phyloP scores from a whole-genome alignment of 2,797 vertebrate species.

The Siniperca undulata region DNA sequence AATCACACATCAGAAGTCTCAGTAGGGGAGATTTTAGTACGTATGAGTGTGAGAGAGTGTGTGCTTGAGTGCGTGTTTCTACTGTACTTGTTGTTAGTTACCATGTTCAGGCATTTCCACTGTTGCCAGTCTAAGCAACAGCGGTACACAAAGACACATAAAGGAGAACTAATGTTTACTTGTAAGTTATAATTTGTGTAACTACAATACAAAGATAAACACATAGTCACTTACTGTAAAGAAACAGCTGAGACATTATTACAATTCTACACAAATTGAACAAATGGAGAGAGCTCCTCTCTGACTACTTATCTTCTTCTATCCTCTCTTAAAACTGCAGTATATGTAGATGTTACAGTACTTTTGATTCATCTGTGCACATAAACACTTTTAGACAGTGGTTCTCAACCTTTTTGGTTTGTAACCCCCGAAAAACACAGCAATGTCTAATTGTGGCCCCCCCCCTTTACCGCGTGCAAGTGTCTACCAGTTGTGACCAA shows the following conservation, averaged over 20 bases:
- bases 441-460: background rate
- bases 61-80: slow-evolving; percentile 14
- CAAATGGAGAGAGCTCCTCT: background rate
- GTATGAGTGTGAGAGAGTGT: slow-evolving; percentile 12
- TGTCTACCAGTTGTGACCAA: no score
- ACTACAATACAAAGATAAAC: background rate
- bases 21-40: slow-evolving; percentile 34
- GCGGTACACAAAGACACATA: background rate
- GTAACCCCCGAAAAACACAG: slow-evolving; percentile 2
- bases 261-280: background rate
- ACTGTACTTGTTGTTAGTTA: slow-evolving; percentile 14
- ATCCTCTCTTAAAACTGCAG: background rate
- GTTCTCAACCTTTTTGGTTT: background rate
- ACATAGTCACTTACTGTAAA: background rate
- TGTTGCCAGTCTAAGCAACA: background rate
- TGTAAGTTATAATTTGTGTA: slow-evolving; percentile 1
- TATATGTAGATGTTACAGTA: background rate
- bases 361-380: background rate
- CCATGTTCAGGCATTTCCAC: slow-evolving; percentile 22
- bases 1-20: slow-evolving; percentile 64
- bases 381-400: background rate
- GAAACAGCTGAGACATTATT: slow-evolving; percentile 1
- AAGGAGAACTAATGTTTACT: background rate
- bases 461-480: no score
- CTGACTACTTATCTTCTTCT: background rate